A percentile compares a stretch with the other conserved stretches of the same genome.
phyloP scores from a whole-genome alignment of 2,113 vertebrate species.

The Garra rufa region DNA sequence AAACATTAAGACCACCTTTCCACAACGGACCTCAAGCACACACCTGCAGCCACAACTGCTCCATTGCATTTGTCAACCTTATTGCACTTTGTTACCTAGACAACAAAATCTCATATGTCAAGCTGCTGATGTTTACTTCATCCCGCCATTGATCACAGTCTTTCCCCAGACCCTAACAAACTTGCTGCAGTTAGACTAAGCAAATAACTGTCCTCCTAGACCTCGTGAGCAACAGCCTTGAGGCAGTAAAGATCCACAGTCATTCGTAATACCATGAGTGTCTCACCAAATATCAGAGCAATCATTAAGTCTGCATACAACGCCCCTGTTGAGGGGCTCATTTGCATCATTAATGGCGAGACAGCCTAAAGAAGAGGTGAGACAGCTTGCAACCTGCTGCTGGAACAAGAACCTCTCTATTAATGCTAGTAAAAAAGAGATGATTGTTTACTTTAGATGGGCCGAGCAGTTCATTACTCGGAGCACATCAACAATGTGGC shows the following conservation, averaged over 20 bases:
- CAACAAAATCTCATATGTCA: background rate
- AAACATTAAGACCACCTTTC: background rate
- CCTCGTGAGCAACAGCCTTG: background rate
- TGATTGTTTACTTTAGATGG: background rate
- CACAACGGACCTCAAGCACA: background rate
- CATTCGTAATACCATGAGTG: background rate
- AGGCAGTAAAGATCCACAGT: background rate
- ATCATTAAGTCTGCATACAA: background rate
- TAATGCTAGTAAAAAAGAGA: conserved; percentile 8
- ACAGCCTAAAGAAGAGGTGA: background rate
- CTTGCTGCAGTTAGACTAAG: background rate
- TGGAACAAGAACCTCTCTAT: conserved; percentile 1
- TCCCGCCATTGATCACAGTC: background rate
- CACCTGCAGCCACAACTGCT: background rate
- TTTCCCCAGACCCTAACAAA: background rate
- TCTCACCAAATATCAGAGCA: background rate
- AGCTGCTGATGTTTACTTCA: background rate
- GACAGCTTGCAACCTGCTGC: background rate
- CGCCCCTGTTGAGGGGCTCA: background rate
- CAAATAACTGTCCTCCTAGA: background rate
- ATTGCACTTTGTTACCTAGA: background rate
- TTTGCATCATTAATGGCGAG: background rate
- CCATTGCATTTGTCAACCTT: background rate
- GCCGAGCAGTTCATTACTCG: background rate
- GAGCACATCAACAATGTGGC: background rate